These are phyloP conservation scores for Falco concolor DNA, from an alignment of 2,797 vertebrate species.

Conservation along the genomic window DNA sequence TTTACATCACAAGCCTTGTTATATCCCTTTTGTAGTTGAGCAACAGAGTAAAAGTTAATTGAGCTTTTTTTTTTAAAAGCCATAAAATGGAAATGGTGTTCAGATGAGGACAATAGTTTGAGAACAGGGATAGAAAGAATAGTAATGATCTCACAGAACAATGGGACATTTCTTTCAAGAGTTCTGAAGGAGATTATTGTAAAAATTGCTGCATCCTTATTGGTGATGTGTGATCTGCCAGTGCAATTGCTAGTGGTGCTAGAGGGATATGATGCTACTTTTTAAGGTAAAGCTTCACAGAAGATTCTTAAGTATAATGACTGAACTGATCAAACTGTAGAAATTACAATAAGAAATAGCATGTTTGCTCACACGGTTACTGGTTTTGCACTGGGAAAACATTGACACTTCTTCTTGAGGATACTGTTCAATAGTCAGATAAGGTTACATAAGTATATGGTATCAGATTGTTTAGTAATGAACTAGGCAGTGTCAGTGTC, in stretches of 20 bases:
- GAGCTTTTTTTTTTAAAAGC: neutral
- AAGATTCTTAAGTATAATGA: neutral
- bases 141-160: accelerated
- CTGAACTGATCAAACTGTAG: neutral
- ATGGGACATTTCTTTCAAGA: neutral
- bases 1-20: neutral
- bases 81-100: neutral
- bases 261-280: neutral
- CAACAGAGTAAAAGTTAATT: neutral
- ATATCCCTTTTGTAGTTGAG: neutral
- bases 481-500: neutral
- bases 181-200: neutral
- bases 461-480: neutral
- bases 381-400: neutral
- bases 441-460: neutral
- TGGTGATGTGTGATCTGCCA: neutral
- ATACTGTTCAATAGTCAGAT: neutral
- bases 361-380: neutral
- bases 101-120: neutral
- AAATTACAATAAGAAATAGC: neutral
- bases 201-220: neutral
- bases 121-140: neutral
- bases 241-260: neutral
- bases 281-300: neutral
- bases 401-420: neutral